A percentile compares a stretch with the other conserved stretches of the same genome.
Evolutionary conservation across 2,113 vertebrate genomes (phyloP).

Genomic region (Heterotilapia buettikoferi): DNA sequence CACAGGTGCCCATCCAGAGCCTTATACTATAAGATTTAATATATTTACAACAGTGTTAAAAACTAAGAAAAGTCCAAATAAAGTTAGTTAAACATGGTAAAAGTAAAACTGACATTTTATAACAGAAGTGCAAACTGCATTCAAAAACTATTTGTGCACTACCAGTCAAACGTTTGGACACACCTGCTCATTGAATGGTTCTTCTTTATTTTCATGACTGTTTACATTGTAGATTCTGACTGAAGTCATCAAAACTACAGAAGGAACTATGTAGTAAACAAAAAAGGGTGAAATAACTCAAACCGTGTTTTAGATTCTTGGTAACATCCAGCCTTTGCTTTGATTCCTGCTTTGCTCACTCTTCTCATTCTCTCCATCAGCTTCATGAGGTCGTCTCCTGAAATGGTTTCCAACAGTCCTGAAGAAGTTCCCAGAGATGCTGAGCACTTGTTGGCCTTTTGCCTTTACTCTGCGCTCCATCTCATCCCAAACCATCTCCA

Average conservation of each 20-base stretch:
- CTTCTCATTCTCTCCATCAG: background rate
- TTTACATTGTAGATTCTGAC: no score
- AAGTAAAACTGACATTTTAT: background rate
- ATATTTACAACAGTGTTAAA: background rate
- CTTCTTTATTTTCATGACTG: background rate
- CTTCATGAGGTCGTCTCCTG: background rate
- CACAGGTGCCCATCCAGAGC: no score
- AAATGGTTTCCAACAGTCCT: background rate
- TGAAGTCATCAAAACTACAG: no score
- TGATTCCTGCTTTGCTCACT: background rate
- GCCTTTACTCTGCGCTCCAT: background rate
- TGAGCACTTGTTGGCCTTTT: background rate
- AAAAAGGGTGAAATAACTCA: background rate
- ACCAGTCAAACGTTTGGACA: background rate
- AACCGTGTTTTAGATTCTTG: background rate
- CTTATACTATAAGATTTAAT: background rate
- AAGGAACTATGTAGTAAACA: background rate
- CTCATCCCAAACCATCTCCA: background rate
- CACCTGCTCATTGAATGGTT: background rate
- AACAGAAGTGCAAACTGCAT: background rate
- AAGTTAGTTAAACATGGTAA: background rate
- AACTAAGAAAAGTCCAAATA: background rate
- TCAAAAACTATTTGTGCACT: background rate
- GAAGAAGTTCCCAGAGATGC: background rate
- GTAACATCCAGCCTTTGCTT: background rate